These are phyloP conservation scores for Drosophila mettleri DNA, from an alignment of 2,888 invertebrate genomes.

Conservation along the genomic window DNA sequence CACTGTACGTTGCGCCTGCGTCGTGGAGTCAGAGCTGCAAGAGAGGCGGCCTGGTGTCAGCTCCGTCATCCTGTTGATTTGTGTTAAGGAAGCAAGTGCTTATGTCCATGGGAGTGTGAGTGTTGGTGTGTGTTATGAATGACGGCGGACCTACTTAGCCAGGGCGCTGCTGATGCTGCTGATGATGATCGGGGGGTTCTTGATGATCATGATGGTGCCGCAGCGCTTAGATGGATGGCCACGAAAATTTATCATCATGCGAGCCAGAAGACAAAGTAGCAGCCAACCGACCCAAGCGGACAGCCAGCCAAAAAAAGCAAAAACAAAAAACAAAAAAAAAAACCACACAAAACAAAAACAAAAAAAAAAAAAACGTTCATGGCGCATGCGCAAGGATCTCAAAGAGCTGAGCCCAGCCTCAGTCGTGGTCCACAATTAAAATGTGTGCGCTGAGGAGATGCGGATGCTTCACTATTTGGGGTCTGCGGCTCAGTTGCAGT, in stretches of 20 bases:
- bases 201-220: slow-evolving; percentile 34
- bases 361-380: slow-evolving; percentile 17
- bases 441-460: slow-evolving; percentile 30
- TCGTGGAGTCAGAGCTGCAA: slow-evolving; percentile 16
- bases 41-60: slow-evolving; percentile 58
- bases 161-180: slow-evolving; percentile 53
- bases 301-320: neutral
- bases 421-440: slow-evolving; percentile 68
- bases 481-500: neutral
- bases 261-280: slow-evolving; percentile 72
- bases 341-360: neutral
- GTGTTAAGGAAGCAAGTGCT: slow-evolving; percentile 79
- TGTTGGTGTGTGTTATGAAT: slow-evolving; percentile 55
- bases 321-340: neutral
- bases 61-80: slow-evolving; percentile 74
- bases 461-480: slow-evolving; percentile 34
- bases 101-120: slow-evolving; percentile 46
- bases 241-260: slow-evolving; percentile 67
- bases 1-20: slow-evolving; percentile 14
- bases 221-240: slow-evolving; percentile 66
- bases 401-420: slow-evolving; percentile 34
- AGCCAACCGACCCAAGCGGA: slow-evolving; percentile 15
- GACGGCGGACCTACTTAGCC: slow-evolving; percentile 63
- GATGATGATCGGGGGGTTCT: slow-evolving; percentile 23
- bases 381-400: slow-evolving; percentile 70